Conservation (phyloP, 2,888 invertebrate species). For the Drosophila demipolita region DNA sequence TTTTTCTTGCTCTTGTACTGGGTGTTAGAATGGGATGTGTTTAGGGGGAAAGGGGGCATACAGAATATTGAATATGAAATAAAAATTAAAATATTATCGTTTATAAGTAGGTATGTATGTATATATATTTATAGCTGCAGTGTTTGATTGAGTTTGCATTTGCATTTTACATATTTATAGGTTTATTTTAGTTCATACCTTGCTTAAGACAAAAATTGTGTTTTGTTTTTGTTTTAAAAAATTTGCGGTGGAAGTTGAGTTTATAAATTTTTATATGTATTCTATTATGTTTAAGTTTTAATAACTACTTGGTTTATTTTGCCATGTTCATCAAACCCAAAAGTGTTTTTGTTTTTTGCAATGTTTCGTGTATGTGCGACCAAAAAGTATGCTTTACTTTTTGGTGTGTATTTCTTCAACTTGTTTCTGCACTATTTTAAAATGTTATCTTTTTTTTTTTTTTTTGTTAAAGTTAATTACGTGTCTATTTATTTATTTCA, state of each 20-base stretch:
- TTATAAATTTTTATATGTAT: constrained; percentile 71
- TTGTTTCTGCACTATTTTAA: constrained; percentile 56
- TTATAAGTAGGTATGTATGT: constrained; percentile 51
- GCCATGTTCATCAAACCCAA: constrained; percentile 74
- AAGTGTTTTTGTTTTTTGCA: constrained; percentile 34
- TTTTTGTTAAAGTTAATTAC: constrained; percentile 67
- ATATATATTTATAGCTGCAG: constrained; percentile 65
- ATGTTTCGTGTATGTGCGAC: constrained; percentile 37
- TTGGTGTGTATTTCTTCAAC: constrained; percentile 52
- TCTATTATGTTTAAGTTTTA: constrained; percentile 67
- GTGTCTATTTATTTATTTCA: constrained; percentile 71
- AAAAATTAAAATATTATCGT: constrained; percentile 51
- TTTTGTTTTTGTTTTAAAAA: constrained; percentile 69
- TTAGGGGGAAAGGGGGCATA: constrained; percentile 16
- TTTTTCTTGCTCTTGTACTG: constrained; percentile 60
- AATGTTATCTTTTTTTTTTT: constrained; percentile 23
- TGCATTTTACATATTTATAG: constrained; percentile 70
- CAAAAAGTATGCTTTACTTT: constrained; percentile 70
- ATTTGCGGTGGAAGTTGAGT: constrained; percentile 81
- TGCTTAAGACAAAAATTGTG: constrained; percentile 80
- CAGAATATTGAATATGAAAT: constrained; percentile 46
- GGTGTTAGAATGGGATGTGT: constrained; percentile 44
- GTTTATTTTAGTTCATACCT: constrained; percentile 58
- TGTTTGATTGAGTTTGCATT: constrained; percentile 75
- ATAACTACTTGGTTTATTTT: constrained; percentile 71